phyloP scores from a whole-genome alignment of 2,797 vertebrate genomes.

The Emys orbicularis region DNA sequence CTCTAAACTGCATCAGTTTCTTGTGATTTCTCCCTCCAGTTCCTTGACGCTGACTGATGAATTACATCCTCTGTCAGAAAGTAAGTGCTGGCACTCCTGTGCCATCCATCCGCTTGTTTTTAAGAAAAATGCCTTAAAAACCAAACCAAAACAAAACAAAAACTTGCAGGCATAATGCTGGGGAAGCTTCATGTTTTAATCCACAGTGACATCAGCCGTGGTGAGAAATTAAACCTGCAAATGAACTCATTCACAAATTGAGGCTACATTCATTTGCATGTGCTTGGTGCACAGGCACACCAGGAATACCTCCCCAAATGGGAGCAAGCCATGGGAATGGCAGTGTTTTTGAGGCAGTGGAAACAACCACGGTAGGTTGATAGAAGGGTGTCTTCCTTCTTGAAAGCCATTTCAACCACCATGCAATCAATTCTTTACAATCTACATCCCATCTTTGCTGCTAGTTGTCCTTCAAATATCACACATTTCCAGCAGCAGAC shows the following conservation, averaged over 20 bases:
- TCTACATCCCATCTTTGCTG: not conserved
- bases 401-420: not conserved
- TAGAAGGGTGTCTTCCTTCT: not conserved
- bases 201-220: not conserved
- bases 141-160: no score
- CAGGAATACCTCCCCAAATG: not conserved
- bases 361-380: not conserved
- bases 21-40: not conserved
- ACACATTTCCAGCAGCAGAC: not conserved
- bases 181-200: not conserved
- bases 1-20: not conserved
- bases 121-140: not conserved
- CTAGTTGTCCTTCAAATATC: not conserved
- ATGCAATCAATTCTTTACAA: not conserved
- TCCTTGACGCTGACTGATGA: not conserved
- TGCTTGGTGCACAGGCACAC: not conserved
- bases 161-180: not conserved
- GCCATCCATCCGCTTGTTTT: not conserved
- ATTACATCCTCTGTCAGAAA: no score
- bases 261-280: not conserved
- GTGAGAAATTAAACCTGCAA: slow-evolving; percentile 21
- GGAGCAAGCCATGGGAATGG: not conserved
- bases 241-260: slow-evolving; percentile 31
- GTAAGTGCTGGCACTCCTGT: slow-evolving; percentile 27
- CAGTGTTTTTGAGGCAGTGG: not conserved